Conservation (phyloP, 2,113 vertebrate genomes). For the Probosciger aterrimus region DNA sequence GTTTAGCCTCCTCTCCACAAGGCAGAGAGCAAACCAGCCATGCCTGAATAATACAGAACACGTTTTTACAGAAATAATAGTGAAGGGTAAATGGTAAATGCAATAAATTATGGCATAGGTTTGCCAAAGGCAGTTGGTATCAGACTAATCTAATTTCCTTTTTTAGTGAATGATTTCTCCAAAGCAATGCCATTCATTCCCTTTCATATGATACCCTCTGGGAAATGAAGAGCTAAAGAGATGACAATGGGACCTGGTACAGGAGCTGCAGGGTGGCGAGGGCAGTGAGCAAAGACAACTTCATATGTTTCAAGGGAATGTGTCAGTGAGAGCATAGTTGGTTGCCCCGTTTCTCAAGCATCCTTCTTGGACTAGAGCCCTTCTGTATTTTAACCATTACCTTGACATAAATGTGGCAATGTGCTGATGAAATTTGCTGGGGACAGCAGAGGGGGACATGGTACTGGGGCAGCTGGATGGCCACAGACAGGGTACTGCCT, state of each 20-base stretch:
- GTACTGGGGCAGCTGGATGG: neutral
- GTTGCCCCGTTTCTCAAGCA: neutral
- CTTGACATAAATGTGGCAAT: neutral
- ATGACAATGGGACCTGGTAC: accelerated
- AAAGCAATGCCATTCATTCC: neutral
- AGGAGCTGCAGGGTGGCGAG: accelerated
- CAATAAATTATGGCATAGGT: neutral
- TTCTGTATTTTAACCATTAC: neutral
- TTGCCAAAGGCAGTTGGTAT: neutral
- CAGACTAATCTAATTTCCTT: neutral
- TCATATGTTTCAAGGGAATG: neutral
- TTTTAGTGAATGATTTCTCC: neutral
- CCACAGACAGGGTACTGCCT: neutral
- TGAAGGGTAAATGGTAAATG: neutral
- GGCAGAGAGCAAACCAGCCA: neutral
- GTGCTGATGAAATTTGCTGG: neutral
- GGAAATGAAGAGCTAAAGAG: neutral
- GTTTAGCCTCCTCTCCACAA: neutral
- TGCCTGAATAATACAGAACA: neutral
- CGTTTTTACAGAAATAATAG: neutral
- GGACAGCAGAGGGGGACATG: neutral
- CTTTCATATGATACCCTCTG: neutral
- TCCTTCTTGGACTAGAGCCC: neutral
- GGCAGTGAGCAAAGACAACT: neutral
- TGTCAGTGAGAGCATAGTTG: neutral